Evolutionary conservation across 2,113 vertebrate genomes (phyloP).

Genomic region (Isurus oxyrinchus): DNA sequence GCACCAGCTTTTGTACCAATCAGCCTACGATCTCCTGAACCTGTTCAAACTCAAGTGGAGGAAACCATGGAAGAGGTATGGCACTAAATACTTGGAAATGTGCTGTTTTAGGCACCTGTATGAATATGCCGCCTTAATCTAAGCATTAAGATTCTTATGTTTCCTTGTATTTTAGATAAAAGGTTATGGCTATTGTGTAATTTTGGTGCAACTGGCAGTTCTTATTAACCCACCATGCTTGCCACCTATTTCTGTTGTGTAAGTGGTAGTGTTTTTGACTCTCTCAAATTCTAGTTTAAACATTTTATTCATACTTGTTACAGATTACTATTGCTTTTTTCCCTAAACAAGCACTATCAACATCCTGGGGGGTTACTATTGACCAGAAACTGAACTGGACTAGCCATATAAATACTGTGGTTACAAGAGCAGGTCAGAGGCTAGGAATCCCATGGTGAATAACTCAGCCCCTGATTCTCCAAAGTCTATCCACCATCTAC

Average conservation of each 20-base stretch:
- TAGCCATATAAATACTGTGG: too few species aligned
- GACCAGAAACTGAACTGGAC: too few species aligned
- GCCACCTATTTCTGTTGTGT: neutral
- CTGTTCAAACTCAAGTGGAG: slow-evolving; percentile 66
- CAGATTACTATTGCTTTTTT: neutral
- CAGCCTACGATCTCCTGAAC: slow-evolving; percentile 67
- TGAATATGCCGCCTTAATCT: neutral
- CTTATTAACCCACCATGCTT: neutral
- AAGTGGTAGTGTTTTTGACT: neutral
- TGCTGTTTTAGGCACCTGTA: neutral
- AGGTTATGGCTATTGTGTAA: neutral
- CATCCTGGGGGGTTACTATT: too few species aligned
- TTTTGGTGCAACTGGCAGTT: neutral
- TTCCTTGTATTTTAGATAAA: neutral
- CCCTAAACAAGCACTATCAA: neutral
- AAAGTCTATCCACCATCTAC: too few species aligned
- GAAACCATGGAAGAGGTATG: slow-evolving; percentile 85
- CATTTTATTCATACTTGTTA: neutral
- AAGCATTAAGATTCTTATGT: neutral
- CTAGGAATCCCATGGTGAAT: too few species aligned
- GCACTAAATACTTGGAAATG: neutral
- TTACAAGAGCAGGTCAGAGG: too few species aligned
- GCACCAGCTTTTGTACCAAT: slow-evolving; percentile 74
- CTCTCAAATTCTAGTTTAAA: neutral
- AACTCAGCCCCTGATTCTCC: too few species aligned